phyloP scores from a whole-genome alignment of 2,797 vertebrate species.

The Enteromius argenteus region DNA sequence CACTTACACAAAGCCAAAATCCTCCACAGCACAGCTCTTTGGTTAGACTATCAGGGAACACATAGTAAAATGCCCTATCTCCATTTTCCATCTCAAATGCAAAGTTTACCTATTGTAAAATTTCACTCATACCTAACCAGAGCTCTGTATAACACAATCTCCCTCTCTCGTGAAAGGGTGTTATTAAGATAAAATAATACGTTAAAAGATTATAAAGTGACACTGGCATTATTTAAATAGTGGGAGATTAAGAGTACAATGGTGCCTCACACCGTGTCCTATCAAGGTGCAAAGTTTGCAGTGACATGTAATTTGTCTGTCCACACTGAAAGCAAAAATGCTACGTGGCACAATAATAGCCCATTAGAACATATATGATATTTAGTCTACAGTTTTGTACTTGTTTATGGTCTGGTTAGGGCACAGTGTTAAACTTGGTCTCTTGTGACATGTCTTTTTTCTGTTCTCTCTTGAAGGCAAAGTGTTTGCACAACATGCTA shows the following conservation, averaged over 20 bases:
- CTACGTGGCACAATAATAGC: background rate
- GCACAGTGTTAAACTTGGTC: background rate
- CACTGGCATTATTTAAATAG: constrained; percentile 38
- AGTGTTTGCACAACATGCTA: background rate
- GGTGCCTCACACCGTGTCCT: constrained; percentile 21
- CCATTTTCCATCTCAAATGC: constrained; percentile 42
- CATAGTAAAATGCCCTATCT: constrained; percentile 24
- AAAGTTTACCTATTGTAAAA: constrained; percentile 44
- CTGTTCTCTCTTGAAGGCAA: background rate
- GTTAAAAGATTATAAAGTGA: constrained; percentile 47
- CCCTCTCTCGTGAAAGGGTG: background rate
- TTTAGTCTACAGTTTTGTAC: background rate
- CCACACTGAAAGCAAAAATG: background rate
- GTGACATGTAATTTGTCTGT: constrained; percentile 8
- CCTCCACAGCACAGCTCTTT: constrained; percentile 4
- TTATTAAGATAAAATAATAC: constrained; percentile 41
- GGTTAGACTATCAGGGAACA: constrained; percentile 29
- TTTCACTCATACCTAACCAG: constrained; percentile 21
- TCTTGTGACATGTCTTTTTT: background rate
- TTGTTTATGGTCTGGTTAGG: background rate
- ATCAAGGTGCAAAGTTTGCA: constrained; percentile 27
- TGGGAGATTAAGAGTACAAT: constrained; percentile 35
- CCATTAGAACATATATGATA: background rate
- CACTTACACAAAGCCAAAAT: constrained; percentile 27
- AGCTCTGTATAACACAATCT: constrained; percentile 1